These are phyloP conservation scores for Polymixis lichenea DNA, from an alignment of 2,888 invertebrate species.

Conservation along the genomic window DNA sequence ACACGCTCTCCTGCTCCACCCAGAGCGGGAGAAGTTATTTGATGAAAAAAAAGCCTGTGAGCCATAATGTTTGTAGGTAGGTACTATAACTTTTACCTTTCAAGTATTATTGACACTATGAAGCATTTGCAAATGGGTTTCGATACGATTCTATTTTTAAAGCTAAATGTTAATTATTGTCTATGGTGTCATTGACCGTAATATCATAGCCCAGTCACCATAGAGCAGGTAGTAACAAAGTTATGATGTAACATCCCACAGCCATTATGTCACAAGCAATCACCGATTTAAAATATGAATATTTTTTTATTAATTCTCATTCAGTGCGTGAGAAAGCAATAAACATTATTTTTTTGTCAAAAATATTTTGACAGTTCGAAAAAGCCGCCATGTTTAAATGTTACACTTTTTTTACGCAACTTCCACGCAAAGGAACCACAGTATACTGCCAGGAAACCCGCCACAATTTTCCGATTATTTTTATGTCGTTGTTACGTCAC, in stretches of 20 bases:
- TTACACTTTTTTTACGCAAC: conserved; percentile 33
- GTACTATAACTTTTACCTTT: background rate
- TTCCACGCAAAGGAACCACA: conserved; percentile 43
- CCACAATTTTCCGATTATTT: conserved; percentile 26
- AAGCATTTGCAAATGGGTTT: background rate
- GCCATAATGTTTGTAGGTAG: background rate
- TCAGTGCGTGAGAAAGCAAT: conserved; percentile 60
- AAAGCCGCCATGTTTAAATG: conserved; percentile 17
- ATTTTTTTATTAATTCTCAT: conserved; percentile 43
- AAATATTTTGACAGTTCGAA: conserved; percentile 15
- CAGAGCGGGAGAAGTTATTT: too few species aligned
- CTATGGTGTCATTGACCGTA: conserved; percentile 21
- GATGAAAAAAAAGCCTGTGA: too few species aligned
- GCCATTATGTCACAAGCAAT: conserved; percentile 53
- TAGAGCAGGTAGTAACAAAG: conserved; percentile 5
- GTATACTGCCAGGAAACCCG: conserved; percentile 46
- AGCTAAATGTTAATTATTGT: background rate
- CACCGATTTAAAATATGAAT: conserved; percentile 46
- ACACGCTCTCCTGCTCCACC: too few species aligned
- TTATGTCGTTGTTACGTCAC: conserved; percentile 41
- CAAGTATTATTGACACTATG: background rate
- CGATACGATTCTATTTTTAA: conserved; percentile 5
- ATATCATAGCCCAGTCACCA: conserved; percentile 13
- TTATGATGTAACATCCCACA: conserved; percentile 41
- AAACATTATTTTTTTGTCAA: conserved; percentile 12